Evolutionary conservation across 2,113 vertebrate genomes (phyloP).

Genomic region (Arizona elegans): DNA sequence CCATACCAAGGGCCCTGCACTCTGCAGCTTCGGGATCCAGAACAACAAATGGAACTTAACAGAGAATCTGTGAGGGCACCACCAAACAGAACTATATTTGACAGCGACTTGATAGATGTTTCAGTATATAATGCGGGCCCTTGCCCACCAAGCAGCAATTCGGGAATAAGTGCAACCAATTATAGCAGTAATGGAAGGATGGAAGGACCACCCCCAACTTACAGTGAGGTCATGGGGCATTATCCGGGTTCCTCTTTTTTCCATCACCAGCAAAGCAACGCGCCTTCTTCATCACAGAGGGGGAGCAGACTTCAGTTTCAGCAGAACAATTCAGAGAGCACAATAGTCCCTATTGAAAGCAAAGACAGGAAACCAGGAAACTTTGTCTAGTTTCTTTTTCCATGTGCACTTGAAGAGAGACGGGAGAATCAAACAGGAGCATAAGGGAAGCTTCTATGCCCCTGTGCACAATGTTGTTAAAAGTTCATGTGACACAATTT

Average conservation of each 20-base stretch:
- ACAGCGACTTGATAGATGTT: constrained; percentile 92
- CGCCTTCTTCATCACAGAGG: constrained; percentile 72
- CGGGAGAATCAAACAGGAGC: constrained; percentile 20
- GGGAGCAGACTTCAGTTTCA: constrained; percentile 80
- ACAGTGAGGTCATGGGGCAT: constrained; percentile 96
- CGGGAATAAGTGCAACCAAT: constrained; percentile 90
- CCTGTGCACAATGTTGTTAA: constrained; percentile 70
- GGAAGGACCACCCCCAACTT: constrained; percentile 91
- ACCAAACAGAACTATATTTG: constrained; percentile 96
- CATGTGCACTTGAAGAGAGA: constrained; percentile 41
- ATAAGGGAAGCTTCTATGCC: constrained; percentile 63
- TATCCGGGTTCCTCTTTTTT: constrained; percentile 86
- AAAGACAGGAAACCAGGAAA: constrained; percentile 83
- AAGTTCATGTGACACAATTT: constrained; percentile 62
- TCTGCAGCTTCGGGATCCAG: constrained; percentile 91
- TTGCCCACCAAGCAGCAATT: constrained; percentile 93
- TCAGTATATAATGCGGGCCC: constrained; percentile 83
- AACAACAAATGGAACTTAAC: constrained; percentile 98
- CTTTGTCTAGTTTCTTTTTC: constrained; percentile 73
- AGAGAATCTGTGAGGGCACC: constrained; percentile 93
- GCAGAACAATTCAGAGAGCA: constrained; percentile 85
- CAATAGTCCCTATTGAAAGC: constrained; percentile 83
- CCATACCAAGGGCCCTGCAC: constrained; percentile 95
- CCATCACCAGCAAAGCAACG: constrained; percentile 92
- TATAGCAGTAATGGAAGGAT: constrained; percentile 85